Conservation (phyloP, 2,888 invertebrate genomes). For the Tipula helvola region DNA sequence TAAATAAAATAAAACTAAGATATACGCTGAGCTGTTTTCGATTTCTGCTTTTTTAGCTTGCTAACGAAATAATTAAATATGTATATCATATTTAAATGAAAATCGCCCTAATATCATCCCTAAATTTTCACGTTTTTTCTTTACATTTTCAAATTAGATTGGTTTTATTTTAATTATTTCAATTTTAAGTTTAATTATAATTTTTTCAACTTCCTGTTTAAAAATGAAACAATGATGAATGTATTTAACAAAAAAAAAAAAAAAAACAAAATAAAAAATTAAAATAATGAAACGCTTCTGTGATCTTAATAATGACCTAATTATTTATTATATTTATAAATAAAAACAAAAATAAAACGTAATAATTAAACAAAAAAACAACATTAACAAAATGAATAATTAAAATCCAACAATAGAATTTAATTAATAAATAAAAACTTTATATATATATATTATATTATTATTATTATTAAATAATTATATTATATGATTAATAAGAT, state of each 20-base stretch:
- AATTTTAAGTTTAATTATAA: background rate
- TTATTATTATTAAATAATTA: background rate
- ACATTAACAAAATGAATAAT: background rate
- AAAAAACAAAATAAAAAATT: background rate
- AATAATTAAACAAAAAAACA: background rate
- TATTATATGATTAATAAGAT: background rate
- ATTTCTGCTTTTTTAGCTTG: background rate
- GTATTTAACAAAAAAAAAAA: background rate
- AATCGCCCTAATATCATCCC: background rate
- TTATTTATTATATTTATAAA: conserved; percentile 9
- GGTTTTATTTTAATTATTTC: background rate
- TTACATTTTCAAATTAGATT: background rate
- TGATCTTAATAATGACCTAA: conserved; percentile 10
- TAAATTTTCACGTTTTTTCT: background rate
- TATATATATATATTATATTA: background rate
- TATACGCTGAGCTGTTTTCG: background rate
- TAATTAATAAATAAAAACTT: background rate
- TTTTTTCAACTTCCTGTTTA: background rate
- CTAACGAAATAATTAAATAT: background rate
- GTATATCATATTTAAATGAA: background rate
- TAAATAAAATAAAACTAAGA: background rate
- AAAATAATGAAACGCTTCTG: conserved; percentile 10
- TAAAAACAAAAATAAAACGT: background rate
- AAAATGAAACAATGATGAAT: background rate
- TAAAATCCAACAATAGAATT: conserved; percentile 7